Percentiles rank a stretch among this genome's conserved stretches.
Conservation (phyloP, 2,113 vertebrate species). For the Neodontobutis hainanensis region DNA sequence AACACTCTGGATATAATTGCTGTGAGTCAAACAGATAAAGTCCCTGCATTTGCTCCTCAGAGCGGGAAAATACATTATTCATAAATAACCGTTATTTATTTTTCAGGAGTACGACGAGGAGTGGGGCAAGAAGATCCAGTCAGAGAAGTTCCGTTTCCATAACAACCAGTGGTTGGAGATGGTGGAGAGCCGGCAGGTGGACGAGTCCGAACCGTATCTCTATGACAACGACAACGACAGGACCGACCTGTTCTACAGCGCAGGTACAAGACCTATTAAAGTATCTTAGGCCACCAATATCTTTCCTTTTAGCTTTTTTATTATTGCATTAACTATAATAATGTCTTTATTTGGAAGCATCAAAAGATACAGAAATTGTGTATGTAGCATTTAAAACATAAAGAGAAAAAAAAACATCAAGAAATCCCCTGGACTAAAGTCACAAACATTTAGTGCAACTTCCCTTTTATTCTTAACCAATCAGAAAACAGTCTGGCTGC, state of each 20-base stretch:
- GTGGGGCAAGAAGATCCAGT: conserved; percentile 96
- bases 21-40: conserved; percentile 75
- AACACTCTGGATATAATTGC: conserved; percentile 97
- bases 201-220: conserved; percentile 77
- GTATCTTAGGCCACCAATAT: no score
- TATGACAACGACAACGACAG: conserved; percentile 86
- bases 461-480: no score
- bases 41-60: not conserved
- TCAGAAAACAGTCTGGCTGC: no score
- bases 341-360: no score
- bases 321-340: no score
- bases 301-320: no score
- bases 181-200: conserved; percentile 94
- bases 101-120: conserved; percentile 94
- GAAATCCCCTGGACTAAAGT: no score
- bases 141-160: conserved; percentile 95
- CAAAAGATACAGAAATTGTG: no score
- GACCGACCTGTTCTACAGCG: conserved; percentile 90
- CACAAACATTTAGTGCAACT: no score
- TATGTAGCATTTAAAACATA: no score
- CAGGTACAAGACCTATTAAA: conserved; percentile 76
- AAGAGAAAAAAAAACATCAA: no score
- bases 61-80: not conserved
- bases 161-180: conserved; percentile 98
- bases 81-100: not conserved